These are phyloP conservation scores for Dasyprocta punctata DNA, from an alignment of 2,113 vertebrate genomes.

Conservation along the genomic window DNA sequence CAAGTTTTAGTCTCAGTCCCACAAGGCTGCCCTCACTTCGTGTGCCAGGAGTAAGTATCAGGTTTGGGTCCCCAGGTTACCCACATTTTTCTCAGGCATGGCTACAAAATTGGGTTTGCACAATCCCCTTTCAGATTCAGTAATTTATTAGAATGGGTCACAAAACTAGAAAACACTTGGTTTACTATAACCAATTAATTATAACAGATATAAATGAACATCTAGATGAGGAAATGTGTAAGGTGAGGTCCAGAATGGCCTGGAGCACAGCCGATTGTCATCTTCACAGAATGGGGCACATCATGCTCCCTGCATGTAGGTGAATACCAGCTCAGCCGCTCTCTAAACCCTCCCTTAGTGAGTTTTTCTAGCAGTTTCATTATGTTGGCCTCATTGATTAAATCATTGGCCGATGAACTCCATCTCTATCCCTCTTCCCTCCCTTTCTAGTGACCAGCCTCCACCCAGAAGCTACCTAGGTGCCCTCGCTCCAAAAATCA, in stretches of 20 bases:
- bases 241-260: background rate
- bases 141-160: background rate
- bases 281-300: background rate
- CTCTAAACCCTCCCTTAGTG: background rate
- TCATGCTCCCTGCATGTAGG: background rate
- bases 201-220: background rate
- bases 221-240: background rate
- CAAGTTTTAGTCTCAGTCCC: background rate
- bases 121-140: background rate
- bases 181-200: background rate
- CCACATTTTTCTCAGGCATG: background rate
- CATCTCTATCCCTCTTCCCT: background rate
- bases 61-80: background rate
- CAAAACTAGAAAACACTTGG: background rate
- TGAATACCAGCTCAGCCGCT: background rate
- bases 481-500: background rate
- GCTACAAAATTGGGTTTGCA: background rate
- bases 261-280: background rate
- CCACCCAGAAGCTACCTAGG: background rate
- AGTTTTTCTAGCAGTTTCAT: background rate
- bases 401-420: background rate
- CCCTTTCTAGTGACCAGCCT: background rate
- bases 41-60: background rate
- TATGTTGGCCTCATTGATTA: background rate
- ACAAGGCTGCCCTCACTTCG: background rate